Base-by-base conservation (phyloP, 2,888 invertebrate genomes). In the Autographa pulchrina region DNA sequence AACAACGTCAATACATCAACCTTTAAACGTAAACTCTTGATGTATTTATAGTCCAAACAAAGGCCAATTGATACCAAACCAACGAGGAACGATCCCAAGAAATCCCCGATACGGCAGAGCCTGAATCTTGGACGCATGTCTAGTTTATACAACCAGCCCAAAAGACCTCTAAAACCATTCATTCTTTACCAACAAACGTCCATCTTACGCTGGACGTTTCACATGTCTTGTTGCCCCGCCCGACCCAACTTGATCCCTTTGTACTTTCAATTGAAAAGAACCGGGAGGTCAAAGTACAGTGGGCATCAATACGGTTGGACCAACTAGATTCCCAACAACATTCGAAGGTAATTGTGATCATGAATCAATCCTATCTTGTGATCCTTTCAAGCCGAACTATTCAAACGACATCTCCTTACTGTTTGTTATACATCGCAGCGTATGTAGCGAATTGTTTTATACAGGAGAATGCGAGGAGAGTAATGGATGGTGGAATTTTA, bases 291-390 rank as follows among this genome's bases (percentile, higher is more conserved):
- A 80, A 73, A 61, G 56, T 83, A 79, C 48, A 70, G 64, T 86
- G 88, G 92, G 20, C 85, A 77, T 83, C 83, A 84, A 80, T 83
- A 75, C 78, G 83, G 81, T 81, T 86, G 82, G 84, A 77, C 85
- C 85, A 86, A 88, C 88, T 85, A 86, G 88, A 88, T 88, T 89
- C 88, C 89, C 88, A 88, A 91, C 92, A 91, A 92, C 91, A 92
- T 92, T 89, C 88, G 88, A 89, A 94, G 93, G 93, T 95, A 94
- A 95, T 94, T 94, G 94, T 91, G 91, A 91, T 89, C 92, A 93
- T 95, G 93, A 93, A 94, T 95, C 95, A 95, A 94, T 94, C 94
- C 86, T 91, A 92, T 93, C 91, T 89, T 86, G 88, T 88, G 88
- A 92, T 91, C 90, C 88, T 86, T 88, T 85, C 85, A 87, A 86